phyloP scores from a whole-genome alignment of 2,888 invertebrate species.

The Octodonta nipae region DNA sequence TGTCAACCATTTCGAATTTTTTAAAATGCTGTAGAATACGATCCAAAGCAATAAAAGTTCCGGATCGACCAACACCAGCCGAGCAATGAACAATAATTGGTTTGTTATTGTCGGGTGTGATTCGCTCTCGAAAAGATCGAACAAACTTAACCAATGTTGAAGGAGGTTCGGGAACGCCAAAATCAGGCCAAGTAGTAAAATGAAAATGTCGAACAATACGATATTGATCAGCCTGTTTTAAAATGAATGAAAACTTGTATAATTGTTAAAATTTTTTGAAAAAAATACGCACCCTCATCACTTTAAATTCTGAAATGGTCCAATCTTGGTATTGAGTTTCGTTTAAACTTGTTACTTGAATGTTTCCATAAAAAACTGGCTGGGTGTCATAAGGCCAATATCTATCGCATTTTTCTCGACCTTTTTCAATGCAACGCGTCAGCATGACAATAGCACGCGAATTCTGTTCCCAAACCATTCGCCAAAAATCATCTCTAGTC shows the following conservation, averaged over 20 bases:
- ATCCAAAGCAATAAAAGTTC: constrained; percentile 93
- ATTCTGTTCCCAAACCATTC: constrained; percentile 98
- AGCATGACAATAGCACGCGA: constrained; percentile 94
- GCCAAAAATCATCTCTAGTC: constrained; percentile 97
- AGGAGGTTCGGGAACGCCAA: constrained; percentile 92
- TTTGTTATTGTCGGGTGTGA: constrained; percentile 72
- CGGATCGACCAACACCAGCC: constrained; percentile 69
- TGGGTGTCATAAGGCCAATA: constrained; percentile 97
- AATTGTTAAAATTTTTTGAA: too few relatives aligned
- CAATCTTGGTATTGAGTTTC: constrained; percentile 93
- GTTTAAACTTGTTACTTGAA: constrained; percentile 81
- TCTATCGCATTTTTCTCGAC: constrained; percentile 83
- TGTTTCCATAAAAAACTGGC: constrained; percentile 92
- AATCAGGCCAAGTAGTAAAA: constrained; percentile 98
- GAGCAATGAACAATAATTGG: constrained; percentile 95
- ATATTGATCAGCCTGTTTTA: constrained; percentile 65
- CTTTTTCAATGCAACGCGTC: constrained; percentile 90
- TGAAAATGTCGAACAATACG: constrained; percentile 89
- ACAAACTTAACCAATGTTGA: constrained; percentile 88
- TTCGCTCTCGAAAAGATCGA: constrained; percentile 79
- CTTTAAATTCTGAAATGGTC: constrained; percentile 89
- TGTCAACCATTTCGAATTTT: constrained; percentile 76
- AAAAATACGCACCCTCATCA: constrained; percentile 58
- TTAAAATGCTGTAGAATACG: constrained; percentile 83
- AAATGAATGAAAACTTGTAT: constrained; percentile 4